Conservation (phyloP, 2,113 vertebrate species). For the Galbula dea region DNA sequence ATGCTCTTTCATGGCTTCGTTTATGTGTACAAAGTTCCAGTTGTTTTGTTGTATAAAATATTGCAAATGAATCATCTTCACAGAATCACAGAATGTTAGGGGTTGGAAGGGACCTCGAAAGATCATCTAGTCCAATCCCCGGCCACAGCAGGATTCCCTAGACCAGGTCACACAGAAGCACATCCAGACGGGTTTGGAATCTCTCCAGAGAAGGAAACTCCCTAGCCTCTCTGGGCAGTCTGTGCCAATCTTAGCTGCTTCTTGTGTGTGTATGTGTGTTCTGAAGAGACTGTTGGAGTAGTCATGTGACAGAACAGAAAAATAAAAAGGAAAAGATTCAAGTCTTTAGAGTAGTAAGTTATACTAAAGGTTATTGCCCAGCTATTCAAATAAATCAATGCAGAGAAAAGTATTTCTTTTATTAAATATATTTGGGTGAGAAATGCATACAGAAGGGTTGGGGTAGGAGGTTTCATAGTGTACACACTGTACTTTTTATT, state of each 20-base stretch:
- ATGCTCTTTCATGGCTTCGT: not conserved
- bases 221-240: too few relatives aligned
- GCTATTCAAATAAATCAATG: not conserved
- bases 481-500: not conserved
- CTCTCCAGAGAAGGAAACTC: too few relatives aligned
- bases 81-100: too few relatives aligned
- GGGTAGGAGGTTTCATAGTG: not conserved
- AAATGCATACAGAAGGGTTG: not conserved
- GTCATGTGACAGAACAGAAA: not conserved
- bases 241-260: not conserved
- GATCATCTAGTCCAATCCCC: too few relatives aligned
- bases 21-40: not conserved
- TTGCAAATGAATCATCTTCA: not conserved
- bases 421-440: not conserved
- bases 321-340: not conserved
- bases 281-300: not conserved
- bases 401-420: not conserved
- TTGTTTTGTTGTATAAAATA: not conserved
- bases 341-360: not conserved
- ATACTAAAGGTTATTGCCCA: not conserved
- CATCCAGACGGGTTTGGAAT: too few relatives aligned
- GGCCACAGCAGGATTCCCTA: too few relatives aligned
- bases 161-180: too few relatives aligned
- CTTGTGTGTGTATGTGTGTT: not conserved
- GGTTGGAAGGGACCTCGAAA: too few relatives aligned